phyloP scores from a whole-genome alignment of 2,113 vertebrate species.

The Thomomys bottae region DNA sequence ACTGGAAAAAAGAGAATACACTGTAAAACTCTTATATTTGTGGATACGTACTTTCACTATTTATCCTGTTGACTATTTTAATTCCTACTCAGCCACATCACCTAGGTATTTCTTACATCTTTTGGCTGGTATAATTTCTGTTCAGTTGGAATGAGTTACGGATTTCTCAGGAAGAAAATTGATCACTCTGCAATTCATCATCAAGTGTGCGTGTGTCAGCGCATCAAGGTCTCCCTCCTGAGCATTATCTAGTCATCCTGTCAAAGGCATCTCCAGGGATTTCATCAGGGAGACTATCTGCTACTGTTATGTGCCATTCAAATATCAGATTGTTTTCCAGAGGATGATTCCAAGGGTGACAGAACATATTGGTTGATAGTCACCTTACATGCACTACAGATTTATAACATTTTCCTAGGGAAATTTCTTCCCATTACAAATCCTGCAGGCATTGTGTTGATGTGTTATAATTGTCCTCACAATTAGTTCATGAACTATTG shows the following conservation, averaged over 20 bases:
- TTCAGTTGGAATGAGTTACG: background rate
- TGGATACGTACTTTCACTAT: too few relatives aligned
- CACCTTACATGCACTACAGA: background rate
- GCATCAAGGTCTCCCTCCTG: background rate
- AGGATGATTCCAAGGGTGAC: background rate
- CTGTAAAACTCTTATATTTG: too few relatives aligned
- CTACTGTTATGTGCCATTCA: background rate
- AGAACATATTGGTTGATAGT: background rate
- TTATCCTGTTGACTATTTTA: too few relatives aligned
- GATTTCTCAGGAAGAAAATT: background rate
- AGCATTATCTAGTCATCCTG: background rate
- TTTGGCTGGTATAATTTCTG: background rate
- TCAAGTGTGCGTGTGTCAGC: background rate
- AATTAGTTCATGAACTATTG: background rate
- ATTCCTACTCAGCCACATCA: background rate
- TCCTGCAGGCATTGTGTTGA: background rate
- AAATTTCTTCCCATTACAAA: background rate
- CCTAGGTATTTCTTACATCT: background rate
- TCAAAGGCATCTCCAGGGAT: background rate
- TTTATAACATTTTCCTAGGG: background rate
- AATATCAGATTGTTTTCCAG: background rate
- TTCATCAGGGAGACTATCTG: background rate
- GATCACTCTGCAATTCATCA: background rate
- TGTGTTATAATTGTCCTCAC: background rate
- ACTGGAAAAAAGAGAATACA: too few relatives aligned